Conservation (phyloP, 2,113 vertebrate species). For the Eublepharis macularius region DNA sequence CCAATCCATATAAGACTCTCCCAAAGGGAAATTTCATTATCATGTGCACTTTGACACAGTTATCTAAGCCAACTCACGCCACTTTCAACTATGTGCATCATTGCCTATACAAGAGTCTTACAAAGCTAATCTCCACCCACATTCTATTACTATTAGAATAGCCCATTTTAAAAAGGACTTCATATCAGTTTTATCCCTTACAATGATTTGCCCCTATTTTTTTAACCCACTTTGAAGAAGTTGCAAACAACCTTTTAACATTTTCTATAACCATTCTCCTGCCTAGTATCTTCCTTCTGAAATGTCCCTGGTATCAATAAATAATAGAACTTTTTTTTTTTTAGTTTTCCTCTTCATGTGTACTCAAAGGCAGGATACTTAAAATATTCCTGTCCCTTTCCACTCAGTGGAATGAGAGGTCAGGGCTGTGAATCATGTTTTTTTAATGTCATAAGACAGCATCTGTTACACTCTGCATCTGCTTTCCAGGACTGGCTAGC, state of each 20-base stretch:
- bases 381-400: background rate
- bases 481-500: background rate
- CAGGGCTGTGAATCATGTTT: background rate
- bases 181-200: background rate
- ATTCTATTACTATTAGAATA: background rate
- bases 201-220: background rate
- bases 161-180: too few species aligned
- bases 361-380: background rate
- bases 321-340: background rate
- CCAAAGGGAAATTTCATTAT: too few species aligned
- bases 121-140: background rate
- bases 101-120: too few species aligned
- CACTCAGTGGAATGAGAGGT: background rate
- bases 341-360: background rate
- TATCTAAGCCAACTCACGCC: background rate
- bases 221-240: background rate
- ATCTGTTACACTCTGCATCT: constrained; percentile 6
- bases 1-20: too few species aligned
- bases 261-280: background rate
- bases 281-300: constrained; percentile 18
- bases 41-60: too few species aligned
- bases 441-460: background rate
- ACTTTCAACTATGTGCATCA: background rate
- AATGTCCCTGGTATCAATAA: background rate
- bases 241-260: background rate